Evolutionary conservation across 2,888 invertebrate genomes (phyloP).

Genomic region (Antheraea assamensis): DNA sequence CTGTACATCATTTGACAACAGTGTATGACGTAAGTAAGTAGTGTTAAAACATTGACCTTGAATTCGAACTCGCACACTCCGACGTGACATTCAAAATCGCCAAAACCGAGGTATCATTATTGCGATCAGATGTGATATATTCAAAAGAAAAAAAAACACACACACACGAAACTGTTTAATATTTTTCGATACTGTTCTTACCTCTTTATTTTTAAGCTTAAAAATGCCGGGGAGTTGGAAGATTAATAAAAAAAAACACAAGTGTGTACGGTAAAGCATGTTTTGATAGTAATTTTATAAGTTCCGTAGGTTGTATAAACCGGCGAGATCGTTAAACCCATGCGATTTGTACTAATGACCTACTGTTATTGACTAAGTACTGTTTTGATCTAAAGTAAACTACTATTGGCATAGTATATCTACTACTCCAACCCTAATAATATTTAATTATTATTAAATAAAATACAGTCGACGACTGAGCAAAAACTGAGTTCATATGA

Average conservation of each 20-base stretch:
- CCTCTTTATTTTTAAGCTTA: constrained; percentile 28
- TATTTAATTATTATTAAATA: no score
- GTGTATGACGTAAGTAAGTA: not conserved
- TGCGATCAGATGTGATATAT: not conserved
- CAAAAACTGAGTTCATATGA: no score
- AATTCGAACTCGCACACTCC: not conserved
- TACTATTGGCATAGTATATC: no score
- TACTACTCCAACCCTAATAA: no score
- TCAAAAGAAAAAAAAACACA: not conserved
- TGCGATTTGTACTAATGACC: no score
- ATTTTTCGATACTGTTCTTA: constrained; percentile 17
- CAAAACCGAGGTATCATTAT: not conserved
- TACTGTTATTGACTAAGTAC: no score
- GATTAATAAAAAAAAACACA: constrained; percentile 16
- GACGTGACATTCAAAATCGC: not conserved
- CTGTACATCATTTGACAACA: not conserved
- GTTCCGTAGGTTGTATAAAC: not conserved
- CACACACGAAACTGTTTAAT: not conserved
- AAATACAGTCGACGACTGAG: no score
- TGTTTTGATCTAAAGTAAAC: no score
- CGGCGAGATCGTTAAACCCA: no score
- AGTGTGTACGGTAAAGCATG: not conserved
- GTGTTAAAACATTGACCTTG: not conserved
- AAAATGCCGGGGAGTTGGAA: constrained; percentile 30
- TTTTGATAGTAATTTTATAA: not conserved